phyloP scores from a whole-genome alignment of 2,797 vertebrate species.

The Channallabes apus region DNA sequence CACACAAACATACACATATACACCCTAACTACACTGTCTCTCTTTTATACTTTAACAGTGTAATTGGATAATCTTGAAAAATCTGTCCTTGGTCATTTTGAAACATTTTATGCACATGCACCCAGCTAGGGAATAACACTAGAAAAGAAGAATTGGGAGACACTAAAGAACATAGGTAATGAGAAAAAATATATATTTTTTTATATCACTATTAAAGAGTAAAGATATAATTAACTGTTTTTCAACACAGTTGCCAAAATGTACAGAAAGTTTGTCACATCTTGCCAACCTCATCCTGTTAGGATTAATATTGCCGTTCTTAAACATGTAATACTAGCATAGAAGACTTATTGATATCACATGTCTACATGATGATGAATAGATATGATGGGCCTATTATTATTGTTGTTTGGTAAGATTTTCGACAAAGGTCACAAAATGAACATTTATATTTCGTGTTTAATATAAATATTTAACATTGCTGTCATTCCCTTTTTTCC shows the following conservation, averaged over 20 bases:
- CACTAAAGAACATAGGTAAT: not conserved
- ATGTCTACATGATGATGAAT: not conserved
- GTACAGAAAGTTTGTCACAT: not conserved
- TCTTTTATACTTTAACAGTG: not conserved
- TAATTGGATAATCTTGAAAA: not conserved
- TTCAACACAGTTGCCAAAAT: not conserved
- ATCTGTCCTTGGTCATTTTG: not conserved
- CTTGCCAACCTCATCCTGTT: not conserved
- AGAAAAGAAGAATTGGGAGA: not conserved
- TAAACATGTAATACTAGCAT: not conserved
- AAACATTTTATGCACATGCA: not conserved
- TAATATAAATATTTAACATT: constrained; percentile 16
- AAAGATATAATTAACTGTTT: not conserved
- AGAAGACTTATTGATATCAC: not conserved
- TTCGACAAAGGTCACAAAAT: not conserved
- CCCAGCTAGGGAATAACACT: not conserved
- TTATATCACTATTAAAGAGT: not conserved
- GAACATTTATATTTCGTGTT: not conserved
- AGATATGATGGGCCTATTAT: not conserved
- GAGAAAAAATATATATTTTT: not conserved
- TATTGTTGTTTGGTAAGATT: not conserved
- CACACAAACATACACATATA: not conserved
- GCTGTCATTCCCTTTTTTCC: not conserved
- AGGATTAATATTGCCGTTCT: not conserved
- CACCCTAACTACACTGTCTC: not conserved